These are phyloP conservation scores for Sebastes schlegelii DNA, from an alignment of 2,113 vertebrate species.

Conservation along the genomic window DNA sequence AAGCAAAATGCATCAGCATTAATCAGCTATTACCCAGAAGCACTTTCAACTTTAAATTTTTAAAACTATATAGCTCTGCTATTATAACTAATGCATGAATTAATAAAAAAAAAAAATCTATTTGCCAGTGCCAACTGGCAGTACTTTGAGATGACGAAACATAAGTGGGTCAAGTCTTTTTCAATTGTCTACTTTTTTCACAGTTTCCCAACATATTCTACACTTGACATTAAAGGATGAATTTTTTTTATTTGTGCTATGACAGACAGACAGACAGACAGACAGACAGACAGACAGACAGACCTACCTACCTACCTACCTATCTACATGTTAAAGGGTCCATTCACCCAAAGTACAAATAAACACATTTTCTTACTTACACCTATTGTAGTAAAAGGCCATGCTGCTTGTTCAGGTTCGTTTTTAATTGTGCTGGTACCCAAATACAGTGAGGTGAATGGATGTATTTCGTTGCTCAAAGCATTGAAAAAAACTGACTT, in stretches of 20 bases:
- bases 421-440: neutral
- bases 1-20: slow-evolving; percentile 66
- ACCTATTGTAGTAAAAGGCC: neutral
- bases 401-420: neutral
- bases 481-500: neutral
- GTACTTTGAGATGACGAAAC: slow-evolving; percentile 15
- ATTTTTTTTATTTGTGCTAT: neutral
- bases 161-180: slow-evolving; percentile 39
- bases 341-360: neutral
- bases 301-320: neutral
- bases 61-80: slow-evolving; percentile 24
- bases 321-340: neutral
- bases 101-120: neutral
- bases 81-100: slow-evolving; percentile 48
- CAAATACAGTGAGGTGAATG: neutral
- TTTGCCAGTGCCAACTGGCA: neutral
- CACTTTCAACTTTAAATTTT: slow-evolving; percentile 38
- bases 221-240: neutral
- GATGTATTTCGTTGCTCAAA: neutral
- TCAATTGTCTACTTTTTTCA: neutral
- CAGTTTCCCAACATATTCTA: neutral
- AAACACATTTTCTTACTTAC: no score
- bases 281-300: neutral
- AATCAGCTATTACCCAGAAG: slow-evolving; percentile 61
- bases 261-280: neutral